A percentile compares a stretch with the other conserved stretches of the same genome.
Conservation (phyloP, 2,797 vertebrate genomes). For the Neosilurus mollespiculum region DNA sequence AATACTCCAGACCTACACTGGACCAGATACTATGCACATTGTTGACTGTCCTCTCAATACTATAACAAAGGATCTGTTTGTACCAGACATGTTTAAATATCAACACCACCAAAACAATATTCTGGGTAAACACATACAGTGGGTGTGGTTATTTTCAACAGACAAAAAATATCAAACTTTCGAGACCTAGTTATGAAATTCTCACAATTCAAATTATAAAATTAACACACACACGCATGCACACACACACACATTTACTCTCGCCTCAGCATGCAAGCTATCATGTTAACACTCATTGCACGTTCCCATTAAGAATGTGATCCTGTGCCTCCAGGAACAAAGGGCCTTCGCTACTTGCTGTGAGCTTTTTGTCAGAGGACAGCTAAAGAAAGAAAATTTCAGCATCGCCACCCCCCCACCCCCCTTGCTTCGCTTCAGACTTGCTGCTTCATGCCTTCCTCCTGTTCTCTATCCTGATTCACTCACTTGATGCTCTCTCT, state of each 20-base stretch:
- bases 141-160: neutral
- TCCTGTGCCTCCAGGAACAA: conserved; percentile 27
- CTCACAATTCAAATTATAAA: neutral
- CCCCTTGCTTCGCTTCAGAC: conserved; percentile 19
- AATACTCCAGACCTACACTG: neutral
- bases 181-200: neutral
- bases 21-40: neutral
- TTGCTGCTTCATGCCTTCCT: conserved; percentile 32
- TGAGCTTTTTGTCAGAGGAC: conserved; percentile 48
- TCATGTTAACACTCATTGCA: conserved; percentile 26
- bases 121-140: neutral
- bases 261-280: neutral
- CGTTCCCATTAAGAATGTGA: conserved; percentile 32
- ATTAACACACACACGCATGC: neutral
- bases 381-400: conserved; percentile 60
- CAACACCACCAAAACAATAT: neutral
- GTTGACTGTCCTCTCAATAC: neutral
- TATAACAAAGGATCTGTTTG: neutral
- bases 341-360: conserved; percentile 32
- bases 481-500: neutral
- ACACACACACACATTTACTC: neutral
- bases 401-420: conserved; percentile 4
- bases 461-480: neutral
- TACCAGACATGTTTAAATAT: neutral
- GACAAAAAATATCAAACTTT: neutral